Evolutionary conservation across 2,888 invertebrate species (phyloP).

Genomic region (Brassicogethes aeneus): DNA sequence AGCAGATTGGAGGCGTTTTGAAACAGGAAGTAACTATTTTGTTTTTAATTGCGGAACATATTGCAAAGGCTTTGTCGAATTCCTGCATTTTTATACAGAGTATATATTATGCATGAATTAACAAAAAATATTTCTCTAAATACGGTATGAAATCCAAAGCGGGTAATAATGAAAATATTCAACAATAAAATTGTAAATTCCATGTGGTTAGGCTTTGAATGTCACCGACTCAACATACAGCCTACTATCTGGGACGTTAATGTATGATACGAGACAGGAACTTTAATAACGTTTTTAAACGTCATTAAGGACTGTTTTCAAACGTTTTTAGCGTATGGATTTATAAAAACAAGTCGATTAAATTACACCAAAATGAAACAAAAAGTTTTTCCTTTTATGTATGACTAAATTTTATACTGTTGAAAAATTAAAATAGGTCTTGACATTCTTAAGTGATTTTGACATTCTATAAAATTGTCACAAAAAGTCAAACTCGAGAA

Average conservation of each 20-base stretch:
- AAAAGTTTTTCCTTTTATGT: too few relatives aligned
- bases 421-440: too few relatives aligned
- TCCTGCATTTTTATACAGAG: neutral
- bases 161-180: conserved; percentile 37
- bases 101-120: conserved; percentile 22
- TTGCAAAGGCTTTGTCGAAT: neutral
- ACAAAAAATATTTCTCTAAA: conserved; percentile 26
- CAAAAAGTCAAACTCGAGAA: too few relatives aligned
- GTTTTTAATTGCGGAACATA: neutral
- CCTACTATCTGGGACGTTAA: conserved; percentile 36
- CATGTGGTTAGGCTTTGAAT: conserved; percentile 31
- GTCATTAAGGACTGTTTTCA: too few relatives aligned
- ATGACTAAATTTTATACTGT: too few relatives aligned
- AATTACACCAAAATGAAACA: too few relatives aligned
- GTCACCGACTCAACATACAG: conserved; percentile 33
- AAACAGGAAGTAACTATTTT: too few relatives aligned
- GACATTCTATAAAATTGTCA: too few relatives aligned
- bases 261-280: conserved; percentile 34
- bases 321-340: too few relatives aligned
- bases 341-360: too few relatives aligned
- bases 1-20: neutral
- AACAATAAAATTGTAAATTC: conserved; percentile 39
- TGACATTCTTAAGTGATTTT: too few relatives aligned
- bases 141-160: conserved; percentile 31
- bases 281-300: conserved; percentile 33